Percentiles rank a stretch among this genome's conserved stretches.
Conservation (phyloP, 2,113 vertebrate species). For the Corythornis cristatus region DNA sequence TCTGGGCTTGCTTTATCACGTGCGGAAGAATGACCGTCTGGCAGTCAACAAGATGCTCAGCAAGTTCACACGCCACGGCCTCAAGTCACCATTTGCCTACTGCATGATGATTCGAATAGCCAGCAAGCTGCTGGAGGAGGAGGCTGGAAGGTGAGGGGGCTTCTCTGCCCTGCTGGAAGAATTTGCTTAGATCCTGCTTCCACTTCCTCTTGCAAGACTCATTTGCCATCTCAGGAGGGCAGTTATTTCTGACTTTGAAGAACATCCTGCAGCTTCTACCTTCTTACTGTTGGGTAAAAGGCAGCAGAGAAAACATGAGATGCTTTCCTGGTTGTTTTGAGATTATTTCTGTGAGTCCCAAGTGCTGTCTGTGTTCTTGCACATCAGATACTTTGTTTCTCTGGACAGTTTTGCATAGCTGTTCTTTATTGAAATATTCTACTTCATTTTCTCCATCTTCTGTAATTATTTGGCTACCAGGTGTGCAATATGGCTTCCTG, state of each 20-base stretch:
- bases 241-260: not conserved
- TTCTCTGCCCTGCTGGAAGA: not conserved
- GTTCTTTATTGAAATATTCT: not conserved
- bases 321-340: not conserved
- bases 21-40: slow-evolving; percentile 82
- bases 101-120: slow-evolving; percentile 85
- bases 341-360: not conserved
- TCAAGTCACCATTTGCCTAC: slow-evolving; percentile 84
- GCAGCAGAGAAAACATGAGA: not conserved
- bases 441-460: not conserved
- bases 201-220: not conserved
- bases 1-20: slow-evolving; percentile 82
- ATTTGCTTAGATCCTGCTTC: not conserved
- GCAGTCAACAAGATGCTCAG: slow-evolving; percentile 85
- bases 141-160: slow-evolving; percentile 75
- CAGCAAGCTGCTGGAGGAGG: slow-evolving; percentile 83
- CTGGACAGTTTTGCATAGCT: not conserved
- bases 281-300: not conserved
- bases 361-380: not conserved
- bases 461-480: not conserved
- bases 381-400: not conserved
- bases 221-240: not conserved
- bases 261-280: not conserved
- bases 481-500: not conserved
- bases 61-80: slow-evolving; percentile 81